Conservation (phyloP, 2,888 invertebrate genomes). For the Venusia cambrica region DNA sequence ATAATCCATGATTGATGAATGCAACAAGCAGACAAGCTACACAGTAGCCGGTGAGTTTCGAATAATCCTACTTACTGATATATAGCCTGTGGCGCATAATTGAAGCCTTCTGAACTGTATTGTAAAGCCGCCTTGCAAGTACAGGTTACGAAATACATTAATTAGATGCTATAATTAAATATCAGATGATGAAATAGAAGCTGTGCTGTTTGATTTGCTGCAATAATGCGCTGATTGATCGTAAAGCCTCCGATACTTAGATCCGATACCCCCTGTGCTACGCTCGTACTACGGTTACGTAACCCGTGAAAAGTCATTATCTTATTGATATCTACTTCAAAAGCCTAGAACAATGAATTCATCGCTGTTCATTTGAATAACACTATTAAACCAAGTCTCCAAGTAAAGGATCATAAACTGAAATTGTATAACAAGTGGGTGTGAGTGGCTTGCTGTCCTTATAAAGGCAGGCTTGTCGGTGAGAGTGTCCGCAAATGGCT, state of each 20-base stretch:
- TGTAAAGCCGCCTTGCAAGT: conserved; percentile 35
- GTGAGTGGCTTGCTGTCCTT: conserved; percentile 7
- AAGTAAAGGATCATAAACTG: conserved; percentile 7
- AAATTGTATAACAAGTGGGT: conserved; percentile 10
- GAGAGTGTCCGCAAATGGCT: conserved; percentile 21
- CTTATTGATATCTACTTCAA: no score
- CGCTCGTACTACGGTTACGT: conserved; percentile 33
- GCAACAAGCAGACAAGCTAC: conserved; percentile 33
- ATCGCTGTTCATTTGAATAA: no score
- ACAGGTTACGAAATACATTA: conserved; percentile 40
- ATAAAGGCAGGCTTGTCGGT: conserved; percentile 9
- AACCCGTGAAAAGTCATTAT: no score
- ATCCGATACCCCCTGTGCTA: conserved; percentile 31
- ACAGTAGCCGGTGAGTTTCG: conserved; percentile 58
- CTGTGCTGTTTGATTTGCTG: conserved; percentile 42
- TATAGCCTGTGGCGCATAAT: no score
- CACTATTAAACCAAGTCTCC: no score
- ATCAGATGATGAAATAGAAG: conserved; percentile 51
- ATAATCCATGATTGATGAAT: conserved; percentile 71
- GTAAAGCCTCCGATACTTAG: conserved; percentile 28
- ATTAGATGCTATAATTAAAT: conserved; percentile 67
- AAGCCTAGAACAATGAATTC: no score
- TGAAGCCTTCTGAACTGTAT: conserved; percentile 49
- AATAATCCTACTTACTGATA: no score
- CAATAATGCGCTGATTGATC: conserved; percentile 46